Base-by-base conservation (phyloP, 1,140 invertebrate genomes). In the Aleiodes sp. region DNA sequence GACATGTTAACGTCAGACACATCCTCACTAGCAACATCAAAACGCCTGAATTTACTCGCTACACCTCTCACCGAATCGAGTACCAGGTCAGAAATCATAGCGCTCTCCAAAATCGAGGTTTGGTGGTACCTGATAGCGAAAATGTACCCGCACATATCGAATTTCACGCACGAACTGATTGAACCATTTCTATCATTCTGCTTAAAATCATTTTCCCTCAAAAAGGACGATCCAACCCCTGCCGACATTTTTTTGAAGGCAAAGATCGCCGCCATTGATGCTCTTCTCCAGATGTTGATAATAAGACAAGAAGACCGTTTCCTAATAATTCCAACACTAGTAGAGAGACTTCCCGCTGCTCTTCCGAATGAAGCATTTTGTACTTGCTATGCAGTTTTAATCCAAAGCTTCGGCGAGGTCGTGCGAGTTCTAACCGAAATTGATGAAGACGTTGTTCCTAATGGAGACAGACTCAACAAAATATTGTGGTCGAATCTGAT, bases 1-100 rank as follows among this genome's bases (percentile, higher is more conserved):
- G 89, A 92, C 73, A 90, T 91, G 75, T 92, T 92, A 72, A 86
- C 89, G 7, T 79, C 87, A 8, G 87, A 92, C 72, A 81, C 86
- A 21, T 87, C 88, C 73, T 88, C 92, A 73, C 77, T 89, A 29
- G 85, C 87, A 21, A 87, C 89, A 26, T 70, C 81, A 0, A 91
- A 91, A 78, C 87, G 90, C 68, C 82, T 93, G n/a, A 92, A 91
- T 77, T 79, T 94, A 4, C 76, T 94, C 0, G 84, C 91, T 19
- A 90, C 91, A 65, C 92, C 92, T 0, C 73, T 94, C 7, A 88
- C 87, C 71, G 88, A 89, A 0, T 92, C 92, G 56, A 92, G 93
- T 83, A 91, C 91, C 2, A 92, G 90, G 83, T 89, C 88, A 2
- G 88, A 91, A 73, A 82, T 88, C 31, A 89, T 90, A 16, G 88